Conservation (phyloP, 2,113 vertebrate genomes). For the Rhabdornis inornatus region DNA sequence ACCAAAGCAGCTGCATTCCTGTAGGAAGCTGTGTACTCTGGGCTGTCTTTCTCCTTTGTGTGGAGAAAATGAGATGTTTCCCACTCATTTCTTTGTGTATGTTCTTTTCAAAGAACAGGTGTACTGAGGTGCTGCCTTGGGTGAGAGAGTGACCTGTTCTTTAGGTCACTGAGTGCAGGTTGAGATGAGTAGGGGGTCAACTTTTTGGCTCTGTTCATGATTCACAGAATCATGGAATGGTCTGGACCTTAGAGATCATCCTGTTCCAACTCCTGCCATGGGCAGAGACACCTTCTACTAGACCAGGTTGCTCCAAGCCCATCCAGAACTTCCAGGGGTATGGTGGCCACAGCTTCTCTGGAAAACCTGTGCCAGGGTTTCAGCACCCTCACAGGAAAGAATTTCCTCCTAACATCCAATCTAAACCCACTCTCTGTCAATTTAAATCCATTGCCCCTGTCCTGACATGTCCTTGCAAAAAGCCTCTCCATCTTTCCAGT, state of each 20-base stretch:
- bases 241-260: background rate
- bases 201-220: background rate
- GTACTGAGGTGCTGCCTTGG: background rate
- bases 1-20: background rate
- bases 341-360: background rate
- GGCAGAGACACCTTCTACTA: background rate
- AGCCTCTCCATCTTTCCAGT: background rate
- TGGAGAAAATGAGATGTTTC: background rate
- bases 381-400: too few relatives aligned
- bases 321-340: background rate
- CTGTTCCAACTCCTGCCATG: background rate
- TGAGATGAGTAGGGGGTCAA: background rate
- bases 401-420: background rate
- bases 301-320: background rate
- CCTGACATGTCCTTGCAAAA: background rate
- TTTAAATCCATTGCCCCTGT: background rate
- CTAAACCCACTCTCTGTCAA: background rate
- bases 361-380: fast-evolving
- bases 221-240: background rate
- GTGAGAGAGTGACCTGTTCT: fast-evolving
- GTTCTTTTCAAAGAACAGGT: background rate
- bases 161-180: fast-evolving
- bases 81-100: fast-evolving
- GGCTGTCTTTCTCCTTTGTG: background rate
- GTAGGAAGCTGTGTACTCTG: conserved; percentile 18